These are phyloP conservation scores for Sebastes kiyomatsui DNA, from an alignment of 2,797 vertebrate genomes.

Conservation along the genomic window DNA sequence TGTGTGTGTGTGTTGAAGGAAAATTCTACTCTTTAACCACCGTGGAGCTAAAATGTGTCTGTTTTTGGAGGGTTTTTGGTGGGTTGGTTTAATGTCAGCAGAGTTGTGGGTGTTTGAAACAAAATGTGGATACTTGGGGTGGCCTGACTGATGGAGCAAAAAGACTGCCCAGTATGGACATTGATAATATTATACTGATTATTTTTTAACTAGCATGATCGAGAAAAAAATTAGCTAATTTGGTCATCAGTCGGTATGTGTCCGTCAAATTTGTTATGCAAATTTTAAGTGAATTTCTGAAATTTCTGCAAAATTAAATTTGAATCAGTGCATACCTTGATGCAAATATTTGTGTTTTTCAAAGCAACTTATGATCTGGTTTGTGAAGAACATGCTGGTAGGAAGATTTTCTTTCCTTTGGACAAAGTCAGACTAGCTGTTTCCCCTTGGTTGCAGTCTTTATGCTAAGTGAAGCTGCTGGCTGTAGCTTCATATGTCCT, in stretches of 20 bases:
- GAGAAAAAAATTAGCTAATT: neutral
- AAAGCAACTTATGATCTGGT: neutral
- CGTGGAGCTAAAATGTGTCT: conserved; percentile 19
- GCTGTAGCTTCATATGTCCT: too few species aligned
- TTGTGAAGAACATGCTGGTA: neutral
- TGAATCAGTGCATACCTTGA: too few species aligned
- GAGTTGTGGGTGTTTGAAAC: neutral
- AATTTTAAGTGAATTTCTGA: neutral
- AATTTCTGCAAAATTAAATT: neutral
- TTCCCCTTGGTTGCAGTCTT: too few species aligned
- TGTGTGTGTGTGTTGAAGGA: conserved; percentile 9
- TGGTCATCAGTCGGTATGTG: neutral
- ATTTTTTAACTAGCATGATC: neutral
- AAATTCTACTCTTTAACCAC: conserved; percentile 23
- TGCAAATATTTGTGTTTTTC: neutral
- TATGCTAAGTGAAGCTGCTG: too few species aligned
- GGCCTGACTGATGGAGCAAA: neutral
- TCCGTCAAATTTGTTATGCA: neutral
- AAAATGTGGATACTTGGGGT: neutral
- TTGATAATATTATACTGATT: neutral
- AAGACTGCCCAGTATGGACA: neutral
- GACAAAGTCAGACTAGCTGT: neutral
- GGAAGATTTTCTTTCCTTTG: neutral
- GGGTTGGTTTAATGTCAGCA: neutral
- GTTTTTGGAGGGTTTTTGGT: neutral